phyloP scores from a whole-genome alignment of 2,888 invertebrate species.

The Vannuccia rotundouncinata region DNA sequence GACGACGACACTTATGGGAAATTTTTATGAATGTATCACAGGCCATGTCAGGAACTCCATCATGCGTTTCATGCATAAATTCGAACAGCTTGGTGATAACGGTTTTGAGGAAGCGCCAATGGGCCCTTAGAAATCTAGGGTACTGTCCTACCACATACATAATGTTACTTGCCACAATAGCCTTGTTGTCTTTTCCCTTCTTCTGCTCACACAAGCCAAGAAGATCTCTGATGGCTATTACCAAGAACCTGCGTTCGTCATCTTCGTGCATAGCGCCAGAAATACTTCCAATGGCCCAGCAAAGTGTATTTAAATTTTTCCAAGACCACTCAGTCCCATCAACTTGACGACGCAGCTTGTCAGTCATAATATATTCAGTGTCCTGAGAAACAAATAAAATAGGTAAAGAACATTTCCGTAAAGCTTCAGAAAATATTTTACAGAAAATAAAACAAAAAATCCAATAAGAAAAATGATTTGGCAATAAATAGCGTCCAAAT shows the following conservation, averaged over 20 bases:
- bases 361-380: conserved; percentile 97
- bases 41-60: conserved; percentile 82
- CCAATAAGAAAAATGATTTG: too few species aligned
- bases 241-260: conserved; percentile 95
- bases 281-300: conserved; percentile 99
- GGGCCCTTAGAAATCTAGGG: conserved; percentile 91
- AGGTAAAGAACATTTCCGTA: too few species aligned
- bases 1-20: conserved; percentile 90
- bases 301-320: conserved; percentile 95
- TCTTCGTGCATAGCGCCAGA: conserved; percentile 98
- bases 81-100: conserved; percentile 99
- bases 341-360: conserved; percentile 93
- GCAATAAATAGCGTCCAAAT: too few species aligned
- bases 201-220: conserved; percentile 71
- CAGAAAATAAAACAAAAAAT: too few species aligned
- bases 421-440: too few species aligned
- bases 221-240: conserved; percentile 88
- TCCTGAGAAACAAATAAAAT: conserved; percentile 60
- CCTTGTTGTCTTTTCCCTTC: conserved; percentile 96
- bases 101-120: conserved; percentile 99
- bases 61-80: conserved; percentile 76
- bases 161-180: conserved; percentile 98
- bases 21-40: conserved; percentile 99
- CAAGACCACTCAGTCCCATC: conserved; percentile 98
- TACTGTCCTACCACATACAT: conserved; percentile 99